Conservation (phyloP, 2,113 vertebrate species). For the Cisticola juncidis region DNA sequence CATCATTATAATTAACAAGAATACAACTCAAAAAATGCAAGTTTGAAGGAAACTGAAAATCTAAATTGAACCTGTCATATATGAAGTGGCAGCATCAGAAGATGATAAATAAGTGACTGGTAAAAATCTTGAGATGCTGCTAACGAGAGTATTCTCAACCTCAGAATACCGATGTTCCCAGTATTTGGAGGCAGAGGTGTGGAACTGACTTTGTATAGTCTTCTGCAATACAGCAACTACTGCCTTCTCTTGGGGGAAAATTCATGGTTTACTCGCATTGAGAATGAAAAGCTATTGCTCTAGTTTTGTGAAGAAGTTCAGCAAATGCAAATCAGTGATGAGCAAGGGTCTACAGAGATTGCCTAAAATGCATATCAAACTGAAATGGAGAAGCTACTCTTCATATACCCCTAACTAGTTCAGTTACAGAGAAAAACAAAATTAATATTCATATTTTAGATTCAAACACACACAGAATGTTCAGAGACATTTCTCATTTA, state of each 20-base stretch:
- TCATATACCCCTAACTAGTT: neutral
- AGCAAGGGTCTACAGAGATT: neutral
- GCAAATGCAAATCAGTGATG: neutral
- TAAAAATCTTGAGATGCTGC: neutral
- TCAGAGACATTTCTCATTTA: neutral
- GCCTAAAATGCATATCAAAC: neutral
- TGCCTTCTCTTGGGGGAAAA: neutral
- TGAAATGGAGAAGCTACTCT: neutral
- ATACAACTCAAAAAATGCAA: neutral
- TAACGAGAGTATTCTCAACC: neutral
- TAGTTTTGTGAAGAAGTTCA: neutral
- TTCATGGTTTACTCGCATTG: neutral
- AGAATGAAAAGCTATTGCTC: neutral
- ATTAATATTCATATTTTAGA: neutral
- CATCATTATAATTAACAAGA: neutral
- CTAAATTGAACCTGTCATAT: neutral
- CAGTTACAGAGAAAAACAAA: neutral
- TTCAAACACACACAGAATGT: neutral
- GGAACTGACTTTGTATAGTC: neutral
- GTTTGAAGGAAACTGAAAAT: neutral
- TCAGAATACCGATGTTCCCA: neutral
- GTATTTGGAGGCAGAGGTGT: fast-evolving
- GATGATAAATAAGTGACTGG: neutral
- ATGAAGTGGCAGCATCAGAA: neutral
- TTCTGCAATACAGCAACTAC: neutral